These are phyloP conservation scores for Cybosia mesomella DNA, from an alignment of 2,888 invertebrate genomes.

Conservation along the genomic window DNA sequence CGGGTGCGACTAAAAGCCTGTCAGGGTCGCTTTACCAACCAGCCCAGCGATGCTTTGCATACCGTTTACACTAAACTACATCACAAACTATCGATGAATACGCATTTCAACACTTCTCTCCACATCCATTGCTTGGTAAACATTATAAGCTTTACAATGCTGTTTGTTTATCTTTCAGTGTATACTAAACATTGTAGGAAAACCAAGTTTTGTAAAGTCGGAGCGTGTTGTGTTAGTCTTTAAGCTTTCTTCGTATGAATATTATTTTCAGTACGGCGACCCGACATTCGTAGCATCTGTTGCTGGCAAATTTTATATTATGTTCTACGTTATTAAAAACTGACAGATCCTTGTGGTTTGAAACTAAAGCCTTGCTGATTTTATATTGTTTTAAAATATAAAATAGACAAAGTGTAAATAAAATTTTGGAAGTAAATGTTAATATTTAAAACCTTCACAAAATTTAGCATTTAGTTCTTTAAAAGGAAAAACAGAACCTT, in stretches of 20 bases:
- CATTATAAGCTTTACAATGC: background rate
- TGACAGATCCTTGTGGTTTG: constrained; percentile 22
- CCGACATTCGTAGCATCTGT: constrained; percentile 57
- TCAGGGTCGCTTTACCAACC: constrained; percentile 55
- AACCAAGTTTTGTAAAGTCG: constrained; percentile 13
- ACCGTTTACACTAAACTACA: constrained; percentile 44
- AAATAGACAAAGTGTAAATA: too few relatives aligned
- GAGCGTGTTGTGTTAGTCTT: constrained; percentile 43
- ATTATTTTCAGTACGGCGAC: constrained; percentile 58
- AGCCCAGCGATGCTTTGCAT: constrained; percentile 42
- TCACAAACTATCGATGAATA: constrained; percentile 37
- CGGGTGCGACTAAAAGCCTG: constrained; percentile 62
- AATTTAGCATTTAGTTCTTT: too few relatives aligned
- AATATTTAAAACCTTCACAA: too few relatives aligned
- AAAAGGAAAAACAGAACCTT: too few relatives aligned
- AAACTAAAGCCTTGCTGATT: constrained; percentile 5
- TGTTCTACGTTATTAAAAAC: constrained; percentile 39
- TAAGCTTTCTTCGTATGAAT: constrained; percentile 60
- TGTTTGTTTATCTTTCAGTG: constrained; percentile 29
- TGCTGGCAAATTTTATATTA: constrained; percentile 47
- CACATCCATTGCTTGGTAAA: constrained; percentile 36
- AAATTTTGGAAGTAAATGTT: too few relatives aligned
- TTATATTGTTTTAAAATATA: constrained; percentile 9
- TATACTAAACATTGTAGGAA: constrained; percentile 25
- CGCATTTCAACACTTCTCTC: constrained; percentile 20